Evolutionary conservation across 2,113 vertebrate genomes (phyloP), one percentile per base, ranked within the genome.

Genomic region (Pseudopodoces humilis): DNA sequence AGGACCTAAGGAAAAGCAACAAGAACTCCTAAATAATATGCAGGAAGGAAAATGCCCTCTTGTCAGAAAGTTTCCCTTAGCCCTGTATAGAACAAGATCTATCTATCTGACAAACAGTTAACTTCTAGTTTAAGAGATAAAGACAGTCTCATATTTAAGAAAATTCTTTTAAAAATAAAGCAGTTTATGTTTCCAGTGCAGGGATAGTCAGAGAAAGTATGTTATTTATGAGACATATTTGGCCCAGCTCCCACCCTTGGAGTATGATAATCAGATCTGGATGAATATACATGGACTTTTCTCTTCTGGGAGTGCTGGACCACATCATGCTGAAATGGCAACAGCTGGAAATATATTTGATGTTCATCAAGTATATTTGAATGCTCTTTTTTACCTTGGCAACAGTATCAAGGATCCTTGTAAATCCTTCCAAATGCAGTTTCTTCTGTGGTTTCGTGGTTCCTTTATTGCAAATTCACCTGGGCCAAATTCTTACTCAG

Each of bases 341-440:
- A 56, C 43, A 86, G 49, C 44, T 94, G 71, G 59, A 94, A 90
- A 79, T 83, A 28, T 25, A 84, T 77, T 95, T 92, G 16, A 77
- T 97, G 97, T 94, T 89, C 39, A 77, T 74, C 39, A 77, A 90
- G 80, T 69, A 7, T 52, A 80, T 69, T 65, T 83, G 87, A 92
- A 88, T 90, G 12, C 64, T 94, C 65, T 94, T 94, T 93, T 74
- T 96, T 92, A 86, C 27, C 76, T 86, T 95, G 68, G 79, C 72
- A 88, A 72, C 46, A 46, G 15, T 88, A 56, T 86, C 2, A 0
- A 46, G 69, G 53, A 7, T 68, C 25, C 62, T 39, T 74, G 43
- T 68, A 30, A 68, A 23, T 72, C 49, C 23, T 76, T 92, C 52
- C 44, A 71, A 89, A 81, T 92, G 12, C 35, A 75, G n/a, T 83